phyloP scores from a whole-genome alignment of 2,797 vertebrate genomes.

The Tadarida brasiliensis region DNA sequence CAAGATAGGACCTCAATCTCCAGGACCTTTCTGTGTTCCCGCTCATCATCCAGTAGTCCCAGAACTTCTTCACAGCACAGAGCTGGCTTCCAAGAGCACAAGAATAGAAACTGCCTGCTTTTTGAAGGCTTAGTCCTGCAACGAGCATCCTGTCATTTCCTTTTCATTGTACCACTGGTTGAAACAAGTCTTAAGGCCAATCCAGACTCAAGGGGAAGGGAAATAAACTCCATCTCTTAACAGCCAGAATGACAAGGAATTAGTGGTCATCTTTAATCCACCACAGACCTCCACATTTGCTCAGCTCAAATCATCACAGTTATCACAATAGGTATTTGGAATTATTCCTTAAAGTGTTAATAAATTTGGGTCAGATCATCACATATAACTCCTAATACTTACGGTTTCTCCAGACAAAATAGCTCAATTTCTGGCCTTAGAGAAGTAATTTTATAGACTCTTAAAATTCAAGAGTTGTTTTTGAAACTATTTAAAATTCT shows the following conservation, averaged over 20 bases:
- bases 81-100: not conserved
- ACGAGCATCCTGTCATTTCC: not conserved
- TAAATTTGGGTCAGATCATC: slow-evolving; percentile 43
- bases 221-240: not conserved
- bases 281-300: not conserved
- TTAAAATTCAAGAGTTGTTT: slow-evolving; percentile 69
- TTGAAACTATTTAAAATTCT: slow-evolving; percentile 67
- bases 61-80: not conserved
- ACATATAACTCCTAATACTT: slow-evolving; percentile 7
- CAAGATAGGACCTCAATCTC: not conserved
- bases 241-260: not conserved
- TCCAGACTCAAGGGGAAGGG: not conserved
- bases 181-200: not conserved
- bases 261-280: not conserved
- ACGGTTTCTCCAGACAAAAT: slow-evolving; percentile 59
- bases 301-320: not conserved
- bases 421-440: slow-evolving; percentile 52
- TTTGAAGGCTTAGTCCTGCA: not conserved
- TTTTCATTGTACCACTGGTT: not conserved
- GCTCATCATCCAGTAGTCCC: not conserved
- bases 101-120: not conserved
- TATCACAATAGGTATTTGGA: not conserved
- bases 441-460: slow-evolving; percentile 44
- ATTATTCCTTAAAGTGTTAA: slow-evolving; percentile 42
- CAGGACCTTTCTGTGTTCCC: not conserved